Conservation (phyloP, 2,888 invertebrate genomes). For the Heteromyza rotundicornis region DNA sequence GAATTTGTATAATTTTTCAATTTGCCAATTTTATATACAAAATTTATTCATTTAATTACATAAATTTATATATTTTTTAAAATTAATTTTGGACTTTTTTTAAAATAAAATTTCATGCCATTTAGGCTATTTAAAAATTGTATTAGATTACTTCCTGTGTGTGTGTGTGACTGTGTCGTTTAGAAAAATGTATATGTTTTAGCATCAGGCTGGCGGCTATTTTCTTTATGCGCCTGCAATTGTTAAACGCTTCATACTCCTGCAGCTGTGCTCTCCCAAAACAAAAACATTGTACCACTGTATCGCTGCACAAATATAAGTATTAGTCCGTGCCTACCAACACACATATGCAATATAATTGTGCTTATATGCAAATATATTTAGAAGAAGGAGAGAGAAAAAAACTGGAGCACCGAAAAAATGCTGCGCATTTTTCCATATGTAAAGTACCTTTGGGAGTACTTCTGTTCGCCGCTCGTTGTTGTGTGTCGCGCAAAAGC, state of each 20-base stretch:
- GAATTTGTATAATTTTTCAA: too few species aligned
- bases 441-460: slow-evolving; percentile 2
- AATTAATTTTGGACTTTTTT: too few species aligned
- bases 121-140: too few species aligned
- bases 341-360: slow-evolving; percentile 1
- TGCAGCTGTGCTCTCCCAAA: neutral
- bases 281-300: neutral
- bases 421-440: neutral
- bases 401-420: neutral
- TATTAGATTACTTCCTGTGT: too few species aligned
- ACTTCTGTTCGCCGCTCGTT: neutral
- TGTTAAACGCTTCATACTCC: neutral
- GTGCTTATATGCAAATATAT: slow-evolving; percentile 2
- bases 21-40: too few species aligned
- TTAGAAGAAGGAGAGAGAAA: neutral
- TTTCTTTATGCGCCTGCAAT: neutral
- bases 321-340: too few species aligned
- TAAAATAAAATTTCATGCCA: too few species aligned
- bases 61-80: too few species aligned
- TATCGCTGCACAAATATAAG: neutral
- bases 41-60: too few species aligned
- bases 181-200: slow-evolving; percentile 10
- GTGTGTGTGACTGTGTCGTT: too few species aligned
- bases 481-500: slow-evolving; percentile 4
- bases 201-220: neutral